Conservation (phyloP, 2,888 invertebrate species). For the Drosophila imparisetae region DNA sequence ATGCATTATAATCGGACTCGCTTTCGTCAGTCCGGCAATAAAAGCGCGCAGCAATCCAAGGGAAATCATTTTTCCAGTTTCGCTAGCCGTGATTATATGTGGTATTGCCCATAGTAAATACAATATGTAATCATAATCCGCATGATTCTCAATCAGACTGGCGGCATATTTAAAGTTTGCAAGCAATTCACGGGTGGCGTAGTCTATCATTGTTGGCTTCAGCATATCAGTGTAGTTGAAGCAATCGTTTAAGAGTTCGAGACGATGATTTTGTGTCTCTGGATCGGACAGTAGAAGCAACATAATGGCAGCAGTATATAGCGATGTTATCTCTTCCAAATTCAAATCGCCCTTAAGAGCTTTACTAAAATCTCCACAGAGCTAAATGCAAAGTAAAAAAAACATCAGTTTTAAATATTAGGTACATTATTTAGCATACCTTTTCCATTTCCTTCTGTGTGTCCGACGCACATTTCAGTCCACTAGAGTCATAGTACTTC, state of each 20-base stretch:
- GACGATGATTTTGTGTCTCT: slow-evolving; percentile 19
- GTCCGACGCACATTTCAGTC: neutral
- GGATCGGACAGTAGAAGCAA: slow-evolving; percentile 35
- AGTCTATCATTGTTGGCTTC: slow-evolving; percentile 69
- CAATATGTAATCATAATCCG: slow-evolving; percentile 45
- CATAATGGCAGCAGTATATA: slow-evolving; percentile 45
- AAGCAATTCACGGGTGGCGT: slow-evolving; percentile 47
- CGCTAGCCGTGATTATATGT: slow-evolving; percentile 63
- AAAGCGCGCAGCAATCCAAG: slow-evolving; percentile 53
- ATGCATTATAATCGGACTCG: slow-evolving; percentile 44
- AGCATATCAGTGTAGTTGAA: slow-evolving; percentile 64
- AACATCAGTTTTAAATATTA: neutral
- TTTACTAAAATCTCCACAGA: slow-evolving; percentile 28
- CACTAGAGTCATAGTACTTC: slow-evolving; percentile 17
- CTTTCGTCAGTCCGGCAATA: slow-evolving; percentile 36
- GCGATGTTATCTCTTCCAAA: slow-evolving; percentile 49
- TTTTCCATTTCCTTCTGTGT: slow-evolving; percentile 22
- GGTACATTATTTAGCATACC: slow-evolving; percentile 10
- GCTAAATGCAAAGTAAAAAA: slow-evolving; percentile 19
- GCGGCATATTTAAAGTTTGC: slow-evolving; percentile 29
- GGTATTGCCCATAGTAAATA: slow-evolving; percentile 51
- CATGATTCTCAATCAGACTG: slow-evolving; percentile 24
- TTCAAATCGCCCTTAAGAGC: slow-evolving; percentile 40
- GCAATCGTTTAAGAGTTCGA: slow-evolving; percentile 57
- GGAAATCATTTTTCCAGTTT: slow-evolving; percentile 64